Base-by-base conservation (phyloP, 1,140 invertebrate species). In the Plodia interpunctella region DNA sequence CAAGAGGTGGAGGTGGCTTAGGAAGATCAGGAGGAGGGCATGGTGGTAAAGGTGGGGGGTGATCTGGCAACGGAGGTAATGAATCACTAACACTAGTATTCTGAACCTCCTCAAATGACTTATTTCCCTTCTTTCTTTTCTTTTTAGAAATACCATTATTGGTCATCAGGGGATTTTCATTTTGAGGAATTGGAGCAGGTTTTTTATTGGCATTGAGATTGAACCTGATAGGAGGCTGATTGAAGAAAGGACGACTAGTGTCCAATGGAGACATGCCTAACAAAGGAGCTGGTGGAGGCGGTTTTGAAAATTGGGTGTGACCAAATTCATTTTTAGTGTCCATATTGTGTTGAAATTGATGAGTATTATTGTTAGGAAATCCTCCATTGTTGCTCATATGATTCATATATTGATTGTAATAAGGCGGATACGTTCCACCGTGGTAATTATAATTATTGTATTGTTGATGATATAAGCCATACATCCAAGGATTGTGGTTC, bases 121-220 rank as follows among this genome's bases (percentile, higher is more conserved):
- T 94, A 80, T 94, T 94, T 65, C 93, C 94, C 68, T 91, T 92
- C 80, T 95, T 95, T 59, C 94, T 92, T 77, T 95, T 95, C 86
- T 95, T 95, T 89, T 95, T 95, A 6, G 91, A 90, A 19, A 90
- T 90, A 51, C 91, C 92, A 61, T 91, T 93, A 63, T 91, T 93
- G 2, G 82, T 73, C 32, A 85, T 63, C 51, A 90, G 76, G 15
- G 87, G 87, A 70, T 90, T 90, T 69, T 82, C 83, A 65, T 78
- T 90, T 67, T 62, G 80, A 68, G 72, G 90, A 84, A 71, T 87
- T 71, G 66, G 92, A 67, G 69, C 87, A 80, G 63, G 71, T 68
- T 87, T 88, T 59, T 76, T 79, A 61, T 90, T 84, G 72, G 90
- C 91, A 66, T 93, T 92, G 57, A 92, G 88, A 69, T 91, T 92